A percentile compares a stretch with the other conserved stretches of the same genome.
These are phyloP conservation scores for Pararge aegeria DNA, from an alignment of 1,140 invertebrate species.

Conservation along the genomic window DNA sequence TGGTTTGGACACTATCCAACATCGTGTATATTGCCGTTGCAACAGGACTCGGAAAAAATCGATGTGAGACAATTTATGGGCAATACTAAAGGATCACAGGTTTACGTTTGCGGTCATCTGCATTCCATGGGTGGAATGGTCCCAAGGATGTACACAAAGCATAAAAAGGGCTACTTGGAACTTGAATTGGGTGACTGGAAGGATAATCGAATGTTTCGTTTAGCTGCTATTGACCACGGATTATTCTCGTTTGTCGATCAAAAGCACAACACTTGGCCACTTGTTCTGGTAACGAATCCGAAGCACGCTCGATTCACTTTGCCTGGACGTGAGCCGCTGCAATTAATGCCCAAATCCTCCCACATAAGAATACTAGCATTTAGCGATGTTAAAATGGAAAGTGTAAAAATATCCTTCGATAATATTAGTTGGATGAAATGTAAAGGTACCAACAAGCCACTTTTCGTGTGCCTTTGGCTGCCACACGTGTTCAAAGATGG, in stretches of 20 bases:
- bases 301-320: slow-evolving; percentile 89
- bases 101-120: slow-evolving; percentile 95
- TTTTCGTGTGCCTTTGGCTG: slow-evolving; percentile 88
- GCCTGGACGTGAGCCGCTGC: slow-evolving; percentile 86
- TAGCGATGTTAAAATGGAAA: slow-evolving; percentile 85
- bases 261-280: slow-evolving; percentile 88
- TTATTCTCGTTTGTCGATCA: slow-evolving; percentile 94
- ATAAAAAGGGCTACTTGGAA: slow-evolving; percentile 91
- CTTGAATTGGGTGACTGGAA: slow-evolving; percentile 97
- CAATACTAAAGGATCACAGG: slow-evolving; percentile 64
- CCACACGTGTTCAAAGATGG: slow-evolving; percentile 83
- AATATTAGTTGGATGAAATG: slow-evolving; percentile 82
- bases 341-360: slow-evolving; percentile 85
- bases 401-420: slow-evolving; percentile 83
- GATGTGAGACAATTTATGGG: slow-evolving; percentile 82
- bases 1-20: slow-evolving; percentile 97
- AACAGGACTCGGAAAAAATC: slow-evolving; percentile 67
- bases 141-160: slow-evolving; percentile 92
- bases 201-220: slow-evolving; percentile 91
- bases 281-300: slow-evolving; percentile 93
- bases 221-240: slow-evolving; percentile 93
- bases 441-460: slow-evolving; percentile 81
- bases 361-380: slow-evolving; percentile 91
- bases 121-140: slow-evolving; percentile 90
- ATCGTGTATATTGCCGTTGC: slow-evolving; percentile 88